These are phyloP conservation scores for Platysternon megacephalum DNA, from an alignment of 2,113 vertebrate species.

Conservation along the genomic window DNA sequence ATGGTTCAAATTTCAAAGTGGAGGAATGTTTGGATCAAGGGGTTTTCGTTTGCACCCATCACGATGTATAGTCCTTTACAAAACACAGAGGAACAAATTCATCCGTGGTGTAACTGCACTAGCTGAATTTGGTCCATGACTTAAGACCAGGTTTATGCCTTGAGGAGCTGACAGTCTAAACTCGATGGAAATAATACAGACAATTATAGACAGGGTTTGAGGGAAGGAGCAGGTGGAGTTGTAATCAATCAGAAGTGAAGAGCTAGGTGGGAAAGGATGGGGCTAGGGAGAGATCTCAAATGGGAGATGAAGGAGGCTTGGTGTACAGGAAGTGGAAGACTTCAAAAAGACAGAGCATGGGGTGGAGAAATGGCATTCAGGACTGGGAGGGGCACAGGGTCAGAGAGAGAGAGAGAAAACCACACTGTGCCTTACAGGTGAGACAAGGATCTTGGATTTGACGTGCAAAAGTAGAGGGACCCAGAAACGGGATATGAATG, in stretches of 20 bases:
- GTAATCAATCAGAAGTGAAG: neutral
- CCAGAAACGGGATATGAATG: neutral
- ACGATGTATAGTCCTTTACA: neutral
- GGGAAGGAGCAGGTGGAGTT: neutral
- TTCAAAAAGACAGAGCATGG: neutral
- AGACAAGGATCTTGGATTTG: neutral
- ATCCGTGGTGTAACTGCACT: neutral
- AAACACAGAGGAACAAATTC: neutral
- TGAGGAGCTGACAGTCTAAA: neutral
- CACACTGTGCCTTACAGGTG: neutral
- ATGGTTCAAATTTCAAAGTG: neutral
- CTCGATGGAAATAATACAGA: neutral
- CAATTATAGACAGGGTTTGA: neutral
- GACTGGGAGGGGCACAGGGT: too few relatives aligned
- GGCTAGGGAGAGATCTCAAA: neutral
- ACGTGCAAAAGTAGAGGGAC: neutral
- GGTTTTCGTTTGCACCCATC: neutral
- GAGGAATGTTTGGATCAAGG: neutral
- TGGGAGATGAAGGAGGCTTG: neutral
- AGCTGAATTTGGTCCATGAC: neutral
- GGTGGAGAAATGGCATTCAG: neutral
- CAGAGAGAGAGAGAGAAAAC: neutral
- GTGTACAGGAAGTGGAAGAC: neutral
- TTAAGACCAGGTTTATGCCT: neutral
- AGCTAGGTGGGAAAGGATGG: neutral